A percentile compares a stretch with the other conserved stretches of the same genome.
phyloP scores from a whole-genome alignment of 2,797 vertebrate genomes.

The Buceros bicornis region DNA sequence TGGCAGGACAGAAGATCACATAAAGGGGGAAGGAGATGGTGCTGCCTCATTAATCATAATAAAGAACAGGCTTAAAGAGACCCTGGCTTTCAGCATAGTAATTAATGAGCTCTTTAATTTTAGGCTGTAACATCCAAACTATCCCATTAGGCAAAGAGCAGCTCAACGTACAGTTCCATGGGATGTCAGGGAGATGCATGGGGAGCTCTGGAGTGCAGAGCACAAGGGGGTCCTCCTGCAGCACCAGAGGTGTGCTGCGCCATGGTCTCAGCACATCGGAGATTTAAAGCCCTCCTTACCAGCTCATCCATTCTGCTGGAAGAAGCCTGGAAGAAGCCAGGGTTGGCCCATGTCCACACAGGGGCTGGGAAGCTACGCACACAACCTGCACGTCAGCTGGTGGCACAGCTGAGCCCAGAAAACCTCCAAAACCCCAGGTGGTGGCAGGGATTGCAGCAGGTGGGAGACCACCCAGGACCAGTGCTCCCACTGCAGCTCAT shows the following conservation, averaged over 20 bases:
- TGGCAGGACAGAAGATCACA: neutral
- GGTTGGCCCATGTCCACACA: neutral
- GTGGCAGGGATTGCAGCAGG: neutral
- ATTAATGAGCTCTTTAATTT: conserved; percentile 79
- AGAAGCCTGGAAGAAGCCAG: neutral
- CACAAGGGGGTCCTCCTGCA: neutral
- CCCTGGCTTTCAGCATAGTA: conserved; percentile 48
- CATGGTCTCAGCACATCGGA: accelerated
- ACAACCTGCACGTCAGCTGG: accelerated
- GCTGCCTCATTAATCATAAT: conserved; percentile 70
- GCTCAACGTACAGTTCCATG: neutral
- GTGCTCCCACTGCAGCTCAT: accelerated
- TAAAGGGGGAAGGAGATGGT: conserved; percentile 2
- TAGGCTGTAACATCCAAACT: conserved; percentile 63
- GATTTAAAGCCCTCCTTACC: neutral
- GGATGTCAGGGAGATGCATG: neutral
- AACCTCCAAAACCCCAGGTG: neutral
- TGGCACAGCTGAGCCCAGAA: neutral
- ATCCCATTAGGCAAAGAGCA: conserved; percentile 43
- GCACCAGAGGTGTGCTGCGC: accelerated
- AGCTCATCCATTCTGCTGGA: neutral
- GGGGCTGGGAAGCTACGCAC: accelerated
- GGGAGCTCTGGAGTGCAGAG: neutral
- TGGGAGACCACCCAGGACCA: neutral
- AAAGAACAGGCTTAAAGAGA: conserved; percentile 69